Base-by-base conservation (phyloP, 2,888 invertebrate genomes). In the Gandaritis pyraliata region DNA sequence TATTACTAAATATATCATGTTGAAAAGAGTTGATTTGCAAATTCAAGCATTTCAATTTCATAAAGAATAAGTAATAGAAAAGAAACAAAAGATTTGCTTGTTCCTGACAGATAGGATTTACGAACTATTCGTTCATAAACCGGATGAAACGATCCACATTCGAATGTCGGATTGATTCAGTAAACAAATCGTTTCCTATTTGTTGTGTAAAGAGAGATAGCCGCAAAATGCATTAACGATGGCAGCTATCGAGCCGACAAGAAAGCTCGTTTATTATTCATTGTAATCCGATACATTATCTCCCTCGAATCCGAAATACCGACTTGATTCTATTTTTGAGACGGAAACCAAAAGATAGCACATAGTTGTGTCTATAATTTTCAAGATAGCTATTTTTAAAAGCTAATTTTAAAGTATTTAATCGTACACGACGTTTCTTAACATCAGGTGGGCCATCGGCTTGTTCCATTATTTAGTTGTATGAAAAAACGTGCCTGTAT, bases 231-330 rank as follows among this genome's bases (percentile, higher is more conserved):
- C 79, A 81, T 82, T 81, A 82, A 73, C 78, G 68, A 73, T 69
- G 70, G 67, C 70, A 73, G 68, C 69, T 73, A 74, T 75, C 73
- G 71, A 65, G 71, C 70, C 69, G 74, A 73, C 75, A 76, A 74
- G 76, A 77, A 73, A 72, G 74, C 77, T 78, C 77, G 76, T 86
- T 85, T 82, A 82, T 85, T 84, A 88, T 87, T 88, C 83, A 86
- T 80, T 79, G 86, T 85, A 86, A 88, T 83, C 80, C 77, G 82
- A 88, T 85, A 87, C 76, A 80, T 81, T 83, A 80, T 78, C 78
- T 77, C 72, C 60, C 58, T 67, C 55, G 71, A 72, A 69, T 69
- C 75, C 74, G 74, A 77, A 78, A 78, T 76, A 76, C n/a, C 77
- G 70, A 74, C 69, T n/a, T 69, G 72, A 64, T 50, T 68, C 72